Conservation (phyloP, 2,797 vertebrate genomes). For the Diplodus puntazzo region DNA sequence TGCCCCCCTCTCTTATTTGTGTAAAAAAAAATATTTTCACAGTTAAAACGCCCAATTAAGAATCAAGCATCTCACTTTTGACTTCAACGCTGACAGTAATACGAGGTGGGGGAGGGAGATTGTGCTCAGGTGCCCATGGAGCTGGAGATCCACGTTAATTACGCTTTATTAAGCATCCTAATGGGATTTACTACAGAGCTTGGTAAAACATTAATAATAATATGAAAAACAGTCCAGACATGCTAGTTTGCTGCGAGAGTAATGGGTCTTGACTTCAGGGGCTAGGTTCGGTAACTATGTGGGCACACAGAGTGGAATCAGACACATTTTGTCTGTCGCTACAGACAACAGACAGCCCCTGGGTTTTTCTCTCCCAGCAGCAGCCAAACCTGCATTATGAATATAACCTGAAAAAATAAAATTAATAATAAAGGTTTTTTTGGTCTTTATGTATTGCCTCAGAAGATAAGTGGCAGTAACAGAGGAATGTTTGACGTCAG, state of each 20-base stretch:
- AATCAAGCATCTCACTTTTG: conserved; percentile 37
- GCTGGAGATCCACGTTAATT: conserved; percentile 51
- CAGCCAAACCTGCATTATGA: conserved; percentile 32
- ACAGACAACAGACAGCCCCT: conserved; percentile 39
- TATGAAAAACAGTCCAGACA: conserved; percentile 43
- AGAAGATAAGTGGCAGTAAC: conserved; percentile 26
- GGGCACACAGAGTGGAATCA: conserved; percentile 30
- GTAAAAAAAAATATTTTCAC: conserved; percentile 31
- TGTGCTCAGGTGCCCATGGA: conserved; percentile 37
- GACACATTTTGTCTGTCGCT: conserved; percentile 47
- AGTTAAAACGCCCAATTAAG: conserved; percentile 48
- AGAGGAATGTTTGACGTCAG: conserved; percentile 31
- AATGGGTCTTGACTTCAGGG: conserved; percentile 49
- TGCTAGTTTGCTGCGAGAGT: conserved; percentile 46
- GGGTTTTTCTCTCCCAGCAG: conserved; percentile 38
- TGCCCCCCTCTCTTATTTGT: conserved; percentile 34
- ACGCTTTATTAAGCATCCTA: conserved; percentile 58
- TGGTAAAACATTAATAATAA: conserved; percentile 32
- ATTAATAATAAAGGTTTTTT: not conserved
- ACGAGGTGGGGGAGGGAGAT: conserved; percentile 7
- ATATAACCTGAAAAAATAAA: conserved; percentile 38
- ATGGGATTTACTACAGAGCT: conserved; percentile 37
- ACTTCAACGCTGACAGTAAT: conserved; percentile 36
- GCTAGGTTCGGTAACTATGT: conserved; percentile 55
- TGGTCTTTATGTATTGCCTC: conserved; percentile 14